A percentile compares a stretch with the other conserved stretches of the same genome.
phyloP scores from a whole-genome alignment of 2,888 invertebrate genomes.

The Patella depressa region DNA sequence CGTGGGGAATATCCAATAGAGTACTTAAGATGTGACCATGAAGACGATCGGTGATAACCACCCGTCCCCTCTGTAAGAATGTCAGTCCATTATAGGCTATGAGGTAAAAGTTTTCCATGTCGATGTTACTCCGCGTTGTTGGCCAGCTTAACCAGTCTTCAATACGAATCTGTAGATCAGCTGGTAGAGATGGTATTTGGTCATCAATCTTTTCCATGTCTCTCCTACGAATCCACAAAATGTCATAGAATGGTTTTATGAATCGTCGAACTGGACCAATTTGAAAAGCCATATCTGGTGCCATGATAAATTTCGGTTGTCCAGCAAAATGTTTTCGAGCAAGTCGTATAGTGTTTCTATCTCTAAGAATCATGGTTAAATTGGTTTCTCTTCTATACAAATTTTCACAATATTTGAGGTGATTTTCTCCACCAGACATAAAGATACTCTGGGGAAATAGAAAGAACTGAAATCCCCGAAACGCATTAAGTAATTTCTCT shows the following conservation, averaged over 20 bases:
- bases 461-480: background rate
- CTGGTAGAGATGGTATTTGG: conserved; percentile 17
- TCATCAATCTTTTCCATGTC: conserved; percentile 32
- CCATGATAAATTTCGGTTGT: conserved; percentile 22
- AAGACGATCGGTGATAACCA: conserved; percentile 40
- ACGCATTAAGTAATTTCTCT: background rate
- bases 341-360: conserved; percentile 10
- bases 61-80: conserved; percentile 37
- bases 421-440: background rate
- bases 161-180: background rate
- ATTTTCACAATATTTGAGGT: background rate
- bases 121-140: conserved; percentile 13
- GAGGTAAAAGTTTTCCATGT: conserved; percentile 28
- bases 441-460: conserved; percentile 1
- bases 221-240: conserved; percentile 34
- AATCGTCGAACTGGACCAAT: conserved; percentile 33
- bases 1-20: conserved; percentile 40
- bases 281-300: conserved; percentile 42
- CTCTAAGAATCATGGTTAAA: conserved; percentile 10
- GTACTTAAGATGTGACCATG: conserved; percentile 42
- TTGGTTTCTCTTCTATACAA: background rate
- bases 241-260: conserved; percentile 35
- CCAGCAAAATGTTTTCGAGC: conserved; percentile 20
- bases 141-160: conserved; percentile 24
- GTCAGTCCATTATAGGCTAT: conserved; percentile 25